Evolutionary conservation across 2,113 vertebrate genomes (phyloP), one percentile per base, ranked within the genome.

Genomic region (Etheostoma spectabile): DNA sequence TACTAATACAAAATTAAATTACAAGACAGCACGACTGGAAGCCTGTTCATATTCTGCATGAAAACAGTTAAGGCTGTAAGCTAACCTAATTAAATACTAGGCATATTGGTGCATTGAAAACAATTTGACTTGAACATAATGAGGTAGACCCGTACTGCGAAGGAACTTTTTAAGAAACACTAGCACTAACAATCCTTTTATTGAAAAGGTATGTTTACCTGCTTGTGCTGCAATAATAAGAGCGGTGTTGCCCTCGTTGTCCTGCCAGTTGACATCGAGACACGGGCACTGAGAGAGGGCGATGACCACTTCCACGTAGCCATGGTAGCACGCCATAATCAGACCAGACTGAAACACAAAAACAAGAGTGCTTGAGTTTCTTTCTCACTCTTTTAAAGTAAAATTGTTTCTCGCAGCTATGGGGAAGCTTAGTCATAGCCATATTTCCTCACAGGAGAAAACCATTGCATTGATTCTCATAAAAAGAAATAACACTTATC

Each of bases 211-310:
- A 24, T 63, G 66, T 94, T 95, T 96, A 99, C 98, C 98, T 96
- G 98, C 98, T 95, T 99, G 98, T 1, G 96, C 96, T 16, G 98
- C 98, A 0, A 93, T 97, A 83, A 98, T 99, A 0, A 99, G 96
- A 76, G 98, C 97, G 0, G 98, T 99, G 93, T 99, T 99, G n/a
- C 98, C 98, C 89, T 99, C 98, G 0, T 95, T 99, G 95, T 99
- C 98, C 91, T 99, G 98, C 98, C 97, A 98, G 95, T 99, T 99
- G 67, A 99, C 95, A 6, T 99, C 97, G 53, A 99, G 42, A 51
- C 98, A 93, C 13, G 98, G 98, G 79, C 98, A 99, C 59, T 98
- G 96, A 16, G 97, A 93, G 27, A 99, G 95, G 67, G 96, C 95
- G 57, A 98, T 96, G 89, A 98, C 97, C 45, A 97, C 93, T 18